Evolutionary conservation across 64 coral and sea anemone species (phyloP), one percentile per base, ranked within the genome.

Genomic region (Montipora foliosa): DNA sequence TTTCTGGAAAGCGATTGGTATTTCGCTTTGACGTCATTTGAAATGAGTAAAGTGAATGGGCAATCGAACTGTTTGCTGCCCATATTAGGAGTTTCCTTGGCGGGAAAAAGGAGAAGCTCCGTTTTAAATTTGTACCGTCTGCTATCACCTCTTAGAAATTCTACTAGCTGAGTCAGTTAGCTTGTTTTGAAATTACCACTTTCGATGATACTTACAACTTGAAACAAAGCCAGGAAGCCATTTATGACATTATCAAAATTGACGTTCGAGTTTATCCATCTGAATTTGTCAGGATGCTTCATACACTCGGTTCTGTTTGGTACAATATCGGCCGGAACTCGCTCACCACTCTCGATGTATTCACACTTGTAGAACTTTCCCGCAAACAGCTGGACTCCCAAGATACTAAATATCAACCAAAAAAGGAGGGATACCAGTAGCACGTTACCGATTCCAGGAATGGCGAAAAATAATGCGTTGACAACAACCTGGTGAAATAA

Each of bases 161-260:
- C 37, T 37, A 37, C 37, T 37, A 37, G 37, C 37, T 0, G 37
- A n/a, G 12, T n/a, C 12, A 68, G 24, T 24, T 24, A 24, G 24
- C 64, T 68, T 68, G 4, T 16, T 68, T 14, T 8, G 8, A 13
- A 5, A 20, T n/a, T 17, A 5, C 4, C 14, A 17, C 17, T 14
- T 68, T 5, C 4, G 1, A 61, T 16, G 20, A 10, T 19, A 80
- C 92, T 66, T 89, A 97, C 95, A 21, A 97, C 95, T 92, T 97
- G 95, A 64, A 97, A 94, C 47, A 97, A 69, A 2, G 95, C 84
- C 6, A 97, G 53, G 57, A 97, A 97, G 4, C 96, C 96, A 57
- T 97, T 94, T 19, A 97, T 95, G 70, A 97, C 96, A 44, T 97
- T 94, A 87, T 97, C 96, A 49, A 97, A 97, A 77, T 97, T 97